Evolutionary conservation across 2,113 vertebrate species (phyloP), one percentile per base, ranked within the genome.

Genomic region (Brienomyrus brachyistius): DNA sequence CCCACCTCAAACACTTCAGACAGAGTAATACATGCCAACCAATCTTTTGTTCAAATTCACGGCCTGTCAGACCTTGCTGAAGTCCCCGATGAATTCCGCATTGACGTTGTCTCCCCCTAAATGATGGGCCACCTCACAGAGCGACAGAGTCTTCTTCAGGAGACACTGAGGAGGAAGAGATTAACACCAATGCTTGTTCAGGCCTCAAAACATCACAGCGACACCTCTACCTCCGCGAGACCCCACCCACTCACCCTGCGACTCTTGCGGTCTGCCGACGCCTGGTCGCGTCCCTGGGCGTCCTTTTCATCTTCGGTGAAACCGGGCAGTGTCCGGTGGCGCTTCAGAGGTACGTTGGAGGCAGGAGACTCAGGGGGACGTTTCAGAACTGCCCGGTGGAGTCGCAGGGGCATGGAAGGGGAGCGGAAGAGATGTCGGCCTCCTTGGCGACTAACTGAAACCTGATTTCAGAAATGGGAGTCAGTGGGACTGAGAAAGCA

Each of bases 71-170:
- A 96, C 95, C 91, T 93, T 95, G 86, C 94, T 95, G 88, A 95
- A 95, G 92, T 96, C 95, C 89, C 95, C 94, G 80, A 92, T 94
- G 54, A 95, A 92, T 85, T 91, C 90, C 1, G 91, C 91, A 56
- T 90, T 91, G 47, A 92, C 88, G 31, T 35, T 83, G 45, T 95
- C 94, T 84, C 94, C 93, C 47, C 94, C 93, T 10, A 94, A 90
- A 51, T 86, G 87, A 23, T 93, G 89, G 56, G 91, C 90, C 21
- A 93, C 86, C 59, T 95, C 94, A 92, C 89, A 94, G 21, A 93
- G 89, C 47, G 94, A 94, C 47, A 91, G 80, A 1, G 92, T 93
- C 88, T 95, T 95, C 93, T 94, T 95, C 89, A 93, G 89, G 6
- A 91, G 80, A 40, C 85, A 90, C 91, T 89, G 89, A 27, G 35